phyloP scores from a whole-genome alignment of 2,888 invertebrate genomes.

The Glyphotaelius pellucidus region DNA sequence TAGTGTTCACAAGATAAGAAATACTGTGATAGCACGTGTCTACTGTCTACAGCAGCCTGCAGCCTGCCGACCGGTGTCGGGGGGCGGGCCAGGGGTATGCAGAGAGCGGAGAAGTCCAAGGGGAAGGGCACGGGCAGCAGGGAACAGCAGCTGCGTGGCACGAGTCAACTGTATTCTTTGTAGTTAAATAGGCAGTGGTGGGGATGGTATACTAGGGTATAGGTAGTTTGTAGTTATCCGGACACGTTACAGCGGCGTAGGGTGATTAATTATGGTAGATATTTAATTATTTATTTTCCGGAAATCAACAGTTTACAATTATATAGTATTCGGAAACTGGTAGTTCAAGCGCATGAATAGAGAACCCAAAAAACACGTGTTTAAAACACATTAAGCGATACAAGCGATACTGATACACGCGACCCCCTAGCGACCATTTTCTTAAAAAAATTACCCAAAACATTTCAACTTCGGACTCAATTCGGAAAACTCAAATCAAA shows the following conservation, averaged over 20 bases:
- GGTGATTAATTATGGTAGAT: neutral
- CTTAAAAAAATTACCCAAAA: no score
- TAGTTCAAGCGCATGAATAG: no score
- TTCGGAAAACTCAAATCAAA: no score
- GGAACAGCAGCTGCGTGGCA: neutral
- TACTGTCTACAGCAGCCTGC: neutral
- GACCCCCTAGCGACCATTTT: no score
- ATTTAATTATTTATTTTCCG: neutral
- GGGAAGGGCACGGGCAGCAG: neutral
- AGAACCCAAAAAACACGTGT: no score
- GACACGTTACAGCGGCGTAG: neutral
- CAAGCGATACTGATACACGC: no score
- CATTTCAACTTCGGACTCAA: no score
- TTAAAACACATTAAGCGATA: no score
- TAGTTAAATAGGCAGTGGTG: neutral
- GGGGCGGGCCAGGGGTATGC: neutral
- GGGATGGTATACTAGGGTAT: neutral
- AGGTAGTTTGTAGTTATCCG: neutral
- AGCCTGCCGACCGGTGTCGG: neutral
- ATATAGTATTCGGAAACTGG: no score
- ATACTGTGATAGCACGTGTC: neutral
- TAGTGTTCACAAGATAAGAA: neutral
- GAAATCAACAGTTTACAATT: no score
- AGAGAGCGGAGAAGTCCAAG: neutral
- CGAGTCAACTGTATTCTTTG: constrained; percentile 2